A percentile compares a stretch with the other conserved stretches of the same genome.
phyloP scores from a whole-genome alignment of 2,113 vertebrate species.

The Psilopsiagon aymara region DNA sequence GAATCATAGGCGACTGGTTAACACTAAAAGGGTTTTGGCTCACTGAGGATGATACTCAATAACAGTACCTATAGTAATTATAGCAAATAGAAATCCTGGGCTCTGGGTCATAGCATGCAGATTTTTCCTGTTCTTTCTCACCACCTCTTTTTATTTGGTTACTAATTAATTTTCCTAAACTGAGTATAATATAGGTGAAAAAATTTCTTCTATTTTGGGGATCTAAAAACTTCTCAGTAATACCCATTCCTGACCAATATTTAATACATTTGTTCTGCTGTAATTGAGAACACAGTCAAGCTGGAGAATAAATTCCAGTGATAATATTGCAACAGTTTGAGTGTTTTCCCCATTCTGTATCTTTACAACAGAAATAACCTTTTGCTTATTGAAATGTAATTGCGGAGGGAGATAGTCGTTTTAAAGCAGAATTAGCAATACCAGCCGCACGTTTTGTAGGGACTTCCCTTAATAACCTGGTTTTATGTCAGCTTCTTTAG shows the following conservation, averaged over 20 bases:
- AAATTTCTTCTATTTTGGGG: not conserved
- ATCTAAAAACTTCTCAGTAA: not conserved
- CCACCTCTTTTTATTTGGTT: not conserved
- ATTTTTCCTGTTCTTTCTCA: not conserved
- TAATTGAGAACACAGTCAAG: slow-evolving; percentile 56
- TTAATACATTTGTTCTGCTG: slow-evolving; percentile 58
- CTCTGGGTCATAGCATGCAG: not conserved
- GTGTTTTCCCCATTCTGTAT: slow-evolving; percentile 59
- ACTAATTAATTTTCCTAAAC: not conserved
- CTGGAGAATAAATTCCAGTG: slow-evolving; percentile 29
- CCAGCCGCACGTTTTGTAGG: slow-evolving; percentile 47
- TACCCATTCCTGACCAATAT: slow-evolving; percentile 35
- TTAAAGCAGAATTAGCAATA: slow-evolving; percentile 67
- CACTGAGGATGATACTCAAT: not conserved
- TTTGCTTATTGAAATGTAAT: slow-evolving; percentile 76
- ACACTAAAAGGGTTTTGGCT: not conserved
- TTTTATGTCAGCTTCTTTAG: slow-evolving; percentile 48
- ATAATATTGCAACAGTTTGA: slow-evolving; percentile 36
- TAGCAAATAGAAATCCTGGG: not conserved
- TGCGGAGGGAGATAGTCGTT: slow-evolving; percentile 52
- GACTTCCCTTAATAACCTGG: slow-evolving; percentile 40
- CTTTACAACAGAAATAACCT: slow-evolving; percentile 72
- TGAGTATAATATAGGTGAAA: not conserved
- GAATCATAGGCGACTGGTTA: not conserved
- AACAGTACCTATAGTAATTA: not conserved